Evolutionary conservation across 2,797 vertebrate genomes (phyloP), one percentile per base, ranked within the genome.

Genomic region (Fratercula arctica): DNA sequence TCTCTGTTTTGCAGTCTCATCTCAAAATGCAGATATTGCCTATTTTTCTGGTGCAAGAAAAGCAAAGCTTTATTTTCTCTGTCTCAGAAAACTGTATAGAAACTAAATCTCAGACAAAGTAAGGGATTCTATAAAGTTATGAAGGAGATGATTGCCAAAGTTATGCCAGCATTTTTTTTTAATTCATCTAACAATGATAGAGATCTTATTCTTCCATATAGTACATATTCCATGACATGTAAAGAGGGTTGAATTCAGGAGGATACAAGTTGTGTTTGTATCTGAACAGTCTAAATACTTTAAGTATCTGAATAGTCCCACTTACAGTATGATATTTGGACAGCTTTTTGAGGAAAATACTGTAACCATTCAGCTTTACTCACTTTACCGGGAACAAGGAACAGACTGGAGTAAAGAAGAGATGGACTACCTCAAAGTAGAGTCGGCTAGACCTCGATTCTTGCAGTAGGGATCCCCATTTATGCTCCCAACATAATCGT

Each of bases 11-110:
- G 19, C 16, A 56, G 10, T 84, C 33, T 33, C 4, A 9, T 90
- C 56, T 66, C 69, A 85, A 86, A 92, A 56, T 87, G 50, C 14
- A 95, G 94, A 96, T 85, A 70, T 33, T 85, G 7, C 45, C 64
- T 7, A 48, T 66, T 87, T 63, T 54, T 89, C 37, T 59, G 37
- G 46, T 75, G 18, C 41, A 70, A 85, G 17, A 68, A 83, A 91
- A 95, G 28, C 9, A 75, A 84, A 86, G 23, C 24, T 85, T 80
- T 78, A 10, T 93, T 96, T 93, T 93, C 13, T 48, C 43, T 35
- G 5, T 33, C 63, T 80, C 43, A 83, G n/a, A 95, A 74, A 51
- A 61, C 31, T 23, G 7, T 43, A 7, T 57, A 41, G 45, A 84
- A 84, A 82, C 16, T 50, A 35, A 76, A 68, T 39, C 11, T 75